These are phyloP conservation scores for Daktulosphaira vitifoliae DNA, from an alignment of 1,140 invertebrate genomes.

Conservation along the genomic window DNA sequence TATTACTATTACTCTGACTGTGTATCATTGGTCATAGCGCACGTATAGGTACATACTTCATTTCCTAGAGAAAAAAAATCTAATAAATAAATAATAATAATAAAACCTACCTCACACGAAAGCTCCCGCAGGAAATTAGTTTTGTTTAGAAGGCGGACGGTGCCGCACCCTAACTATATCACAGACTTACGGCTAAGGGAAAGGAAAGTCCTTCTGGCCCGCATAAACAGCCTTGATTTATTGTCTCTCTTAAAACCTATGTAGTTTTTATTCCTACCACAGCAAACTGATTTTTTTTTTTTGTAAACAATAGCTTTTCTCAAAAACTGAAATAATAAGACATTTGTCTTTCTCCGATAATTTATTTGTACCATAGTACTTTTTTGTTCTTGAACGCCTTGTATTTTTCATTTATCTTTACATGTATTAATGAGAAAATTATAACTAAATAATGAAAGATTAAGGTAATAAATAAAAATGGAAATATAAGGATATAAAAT, in stretches of 20 bases:
- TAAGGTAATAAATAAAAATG: too few species aligned
- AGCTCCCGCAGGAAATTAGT: constrained; percentile 31
- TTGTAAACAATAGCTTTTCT: not conserved
- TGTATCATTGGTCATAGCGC: too few species aligned
- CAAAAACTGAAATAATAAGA: constrained; percentile 22
- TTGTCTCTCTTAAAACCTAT: constrained; percentile 23
- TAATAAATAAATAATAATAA: constrained; percentile 9
- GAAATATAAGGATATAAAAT: too few species aligned
- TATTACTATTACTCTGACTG: too few species aligned
- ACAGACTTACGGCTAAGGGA: constrained; percentile 1
- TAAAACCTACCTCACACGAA: constrained; percentile 2
- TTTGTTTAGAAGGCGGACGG: constrained; percentile 6
- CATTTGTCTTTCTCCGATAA: constrained; percentile 16
- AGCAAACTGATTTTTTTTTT: constrained; percentile 5
- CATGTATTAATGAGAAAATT: too few species aligned
- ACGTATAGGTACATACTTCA: too few species aligned
- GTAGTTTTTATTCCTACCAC: not conserved
- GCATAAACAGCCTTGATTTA: constrained; percentile 26
- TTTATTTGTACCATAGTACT: not conserved
- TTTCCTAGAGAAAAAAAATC: not conserved
- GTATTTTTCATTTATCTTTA: too few species aligned
- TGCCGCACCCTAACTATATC: not conserved
- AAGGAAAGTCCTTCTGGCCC: not conserved
- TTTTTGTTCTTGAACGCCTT: too few species aligned
- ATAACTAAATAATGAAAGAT: too few species aligned